Conservation (phyloP, 1,140 invertebrate species). For the roundworm (Caenorhabditis elegans) region DNA sequence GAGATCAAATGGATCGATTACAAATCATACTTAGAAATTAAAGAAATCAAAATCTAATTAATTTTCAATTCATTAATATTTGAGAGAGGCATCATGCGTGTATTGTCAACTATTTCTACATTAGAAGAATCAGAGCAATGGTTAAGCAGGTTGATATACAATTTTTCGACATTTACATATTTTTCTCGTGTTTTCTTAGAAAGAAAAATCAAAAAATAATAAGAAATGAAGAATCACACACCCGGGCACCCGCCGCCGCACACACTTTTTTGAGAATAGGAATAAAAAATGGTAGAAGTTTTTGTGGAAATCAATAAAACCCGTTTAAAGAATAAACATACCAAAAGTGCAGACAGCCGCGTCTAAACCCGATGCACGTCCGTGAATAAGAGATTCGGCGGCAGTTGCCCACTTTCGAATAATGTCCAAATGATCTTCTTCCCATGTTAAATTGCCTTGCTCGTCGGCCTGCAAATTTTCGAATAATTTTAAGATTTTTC, state of each 20-base stretch:
- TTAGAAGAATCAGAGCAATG: too few relatives aligned
- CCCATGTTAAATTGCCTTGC: constrained; percentile 64
- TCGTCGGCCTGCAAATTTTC: constrained; percentile 56
- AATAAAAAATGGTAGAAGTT: too few relatives aligned
- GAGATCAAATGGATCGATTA: too few relatives aligned
- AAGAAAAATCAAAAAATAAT: too few relatives aligned
- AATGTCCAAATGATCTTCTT: constrained; percentile 64
- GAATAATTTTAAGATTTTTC: not conserved
- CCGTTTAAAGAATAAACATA: constrained; percentile 24
- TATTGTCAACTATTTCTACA: too few relatives aligned
- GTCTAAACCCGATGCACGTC: constrained; percentile 64
- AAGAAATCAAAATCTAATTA: too few relatives aligned
- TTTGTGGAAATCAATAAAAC: not conserved
- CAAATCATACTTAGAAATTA: too few relatives aligned
- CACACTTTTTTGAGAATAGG: not conserved
- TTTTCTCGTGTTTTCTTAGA: not conserved
- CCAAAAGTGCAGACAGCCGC: constrained; percentile 66
- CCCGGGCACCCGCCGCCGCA: not conserved
- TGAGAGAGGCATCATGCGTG: too few relatives aligned
- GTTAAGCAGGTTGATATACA: too few relatives aligned
- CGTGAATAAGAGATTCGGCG: constrained; percentile 65
- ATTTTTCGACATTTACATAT: not conserved
- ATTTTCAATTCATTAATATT: too few relatives aligned
- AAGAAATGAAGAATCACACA: not conserved
- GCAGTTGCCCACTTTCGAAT: constrained; percentile 66